Evolutionary conservation across 1,140 invertebrate species (phyloP), one percentile per base, ranked within the genome.

Genomic region (Drosophila arizonae): DNA sequence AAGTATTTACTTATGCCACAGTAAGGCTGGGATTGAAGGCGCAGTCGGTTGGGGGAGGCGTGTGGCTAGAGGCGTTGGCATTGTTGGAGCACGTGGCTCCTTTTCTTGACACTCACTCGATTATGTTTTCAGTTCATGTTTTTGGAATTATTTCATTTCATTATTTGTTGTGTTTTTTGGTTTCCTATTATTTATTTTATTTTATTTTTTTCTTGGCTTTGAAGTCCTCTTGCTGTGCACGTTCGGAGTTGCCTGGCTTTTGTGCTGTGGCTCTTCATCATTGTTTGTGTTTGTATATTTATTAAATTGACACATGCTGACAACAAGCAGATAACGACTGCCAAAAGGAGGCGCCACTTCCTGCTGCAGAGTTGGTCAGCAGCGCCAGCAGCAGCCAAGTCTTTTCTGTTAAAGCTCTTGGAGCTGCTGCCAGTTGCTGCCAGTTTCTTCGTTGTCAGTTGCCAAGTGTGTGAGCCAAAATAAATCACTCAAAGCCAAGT

Each of bases 141-240:
- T 87, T 88, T 72, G 82, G 82, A 87, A 87, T 87, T 87, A 87
- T 88, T 88, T 87, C 82, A 88, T 87, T 87, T 82, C 76, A n/a
- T 81, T 51, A 36, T 71, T 6, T 79, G 76, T 82, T 57, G 21
- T 24, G 21, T 24, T 24, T 24, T 24, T 24, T 24, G 21, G 1
- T 24, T 24, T 24, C 21, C 21, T 24, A 24, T 24, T 24, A 17
- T 17, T 17, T 17, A 17, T 17, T 17, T 17, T 17, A 17, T 17
- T 17, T 17, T 17, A 17, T 57, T 79, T 26, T 74, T 36, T 81
- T 66, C 65, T 36, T 78, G 75, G 77, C 55, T 50, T 85, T 78
- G 64, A 82, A 86, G 82, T 82, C 26, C 62, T 46, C 52, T 57
- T 56, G 26, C 62, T 51, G 28, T 63, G 11, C 50, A 64, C 50